These are phyloP conservation scores for Allobates femoralis DNA, from an alignment of 2,797 vertebrate genomes.

Conservation along the genomic window DNA sequence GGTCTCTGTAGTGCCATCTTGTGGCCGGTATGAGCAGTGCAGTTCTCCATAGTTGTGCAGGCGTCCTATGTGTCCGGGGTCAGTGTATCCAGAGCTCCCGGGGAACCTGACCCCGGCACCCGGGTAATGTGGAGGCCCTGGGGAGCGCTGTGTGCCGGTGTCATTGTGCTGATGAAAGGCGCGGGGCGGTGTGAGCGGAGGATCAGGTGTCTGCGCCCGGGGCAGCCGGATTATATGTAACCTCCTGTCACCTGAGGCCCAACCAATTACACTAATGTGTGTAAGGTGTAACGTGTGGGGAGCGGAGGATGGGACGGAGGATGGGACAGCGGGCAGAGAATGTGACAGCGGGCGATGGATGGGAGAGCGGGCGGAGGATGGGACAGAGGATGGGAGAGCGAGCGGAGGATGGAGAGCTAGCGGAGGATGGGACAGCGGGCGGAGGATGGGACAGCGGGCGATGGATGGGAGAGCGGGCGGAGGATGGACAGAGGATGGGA, in stretches of 20 bases:
- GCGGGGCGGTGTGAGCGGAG: slow-evolving; percentile 64
- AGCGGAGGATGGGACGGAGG: slow-evolving; percentile 4
- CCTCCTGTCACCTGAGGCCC: slow-evolving; percentile 70
- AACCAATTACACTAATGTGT: slow-evolving; percentile 73
- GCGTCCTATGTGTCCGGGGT: too few species aligned
- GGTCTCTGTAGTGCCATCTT: not conserved
- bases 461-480: too few species aligned
- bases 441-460: too few species aligned
- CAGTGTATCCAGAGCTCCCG: slow-evolving; percentile 1
- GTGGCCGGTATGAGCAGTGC: not conserved
- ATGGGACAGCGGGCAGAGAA: not conserved
- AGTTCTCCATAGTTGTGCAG: not conserved
- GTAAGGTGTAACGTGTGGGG: slow-evolving; percentile 67
- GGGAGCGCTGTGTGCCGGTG: slow-evolving; percentile 59
- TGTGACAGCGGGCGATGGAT: too few species aligned
- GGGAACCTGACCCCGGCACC: slow-evolving; percentile 35
- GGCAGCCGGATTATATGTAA: slow-evolving; percentile 67
- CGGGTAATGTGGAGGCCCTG: slow-evolving; percentile 35
- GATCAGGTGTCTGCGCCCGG: slow-evolving; percentile 59
- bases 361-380: too few species aligned
- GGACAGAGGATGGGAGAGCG: too few species aligned
- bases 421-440: too few species aligned
- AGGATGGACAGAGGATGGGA: too few species aligned
- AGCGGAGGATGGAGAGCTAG: too few species aligned
- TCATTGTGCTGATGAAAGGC: slow-evolving; percentile 63